These are phyloP conservation scores for Ctenoplectra terminalis DNA, from an alignment of 1,140 invertebrate species.

Conservation along the genomic window DNA sequence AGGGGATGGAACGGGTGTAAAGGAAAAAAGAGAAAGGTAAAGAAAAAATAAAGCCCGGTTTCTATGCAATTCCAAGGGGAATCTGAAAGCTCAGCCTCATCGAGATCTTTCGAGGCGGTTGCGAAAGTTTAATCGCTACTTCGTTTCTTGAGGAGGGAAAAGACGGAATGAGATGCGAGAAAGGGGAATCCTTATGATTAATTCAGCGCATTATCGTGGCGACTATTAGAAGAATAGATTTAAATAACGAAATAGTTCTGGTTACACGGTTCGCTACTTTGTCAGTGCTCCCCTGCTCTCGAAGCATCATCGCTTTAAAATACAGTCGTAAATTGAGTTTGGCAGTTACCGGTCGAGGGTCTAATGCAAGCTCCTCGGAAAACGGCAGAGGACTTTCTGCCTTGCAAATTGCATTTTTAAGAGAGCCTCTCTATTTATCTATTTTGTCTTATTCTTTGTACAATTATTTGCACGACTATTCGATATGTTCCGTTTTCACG, in stretches of 20 bases:
- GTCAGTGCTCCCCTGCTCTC: background rate
- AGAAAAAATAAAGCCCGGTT: background rate
- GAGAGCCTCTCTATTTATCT: conserved; percentile 12
- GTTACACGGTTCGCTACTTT: conserved; percentile 65
- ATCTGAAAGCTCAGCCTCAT: background rate
- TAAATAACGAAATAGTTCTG: conserved; percentile 70
- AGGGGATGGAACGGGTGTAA: background rate
- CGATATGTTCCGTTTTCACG: background rate
- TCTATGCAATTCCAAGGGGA: background rate
- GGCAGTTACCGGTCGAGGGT: conserved; percentile 17
- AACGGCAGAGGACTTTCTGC: conserved; percentile 10
- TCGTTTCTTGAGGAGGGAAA: conserved; percentile 41
- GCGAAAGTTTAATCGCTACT: conserved; percentile 64
- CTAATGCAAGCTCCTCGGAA: conserved; percentile 18
- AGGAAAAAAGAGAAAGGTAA: too few relatives aligned
- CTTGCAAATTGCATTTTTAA: conserved; percentile 51
- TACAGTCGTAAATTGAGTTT: conserved; percentile 43
- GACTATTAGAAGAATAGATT: conserved; percentile 64
- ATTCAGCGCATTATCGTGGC: conserved; percentile 67
- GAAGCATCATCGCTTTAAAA: conserved; percentile 7
- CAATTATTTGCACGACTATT: conserved; percentile 22
- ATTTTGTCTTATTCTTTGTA: conserved; percentile 28
- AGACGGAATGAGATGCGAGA: conserved; percentile 53
- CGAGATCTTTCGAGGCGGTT: background rate
- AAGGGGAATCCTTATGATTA: conserved; percentile 64